These are phyloP conservation scores for Agriopis leucophaearia DNA, from an alignment of 2,888 invertebrate species.

Conservation along the genomic window DNA sequence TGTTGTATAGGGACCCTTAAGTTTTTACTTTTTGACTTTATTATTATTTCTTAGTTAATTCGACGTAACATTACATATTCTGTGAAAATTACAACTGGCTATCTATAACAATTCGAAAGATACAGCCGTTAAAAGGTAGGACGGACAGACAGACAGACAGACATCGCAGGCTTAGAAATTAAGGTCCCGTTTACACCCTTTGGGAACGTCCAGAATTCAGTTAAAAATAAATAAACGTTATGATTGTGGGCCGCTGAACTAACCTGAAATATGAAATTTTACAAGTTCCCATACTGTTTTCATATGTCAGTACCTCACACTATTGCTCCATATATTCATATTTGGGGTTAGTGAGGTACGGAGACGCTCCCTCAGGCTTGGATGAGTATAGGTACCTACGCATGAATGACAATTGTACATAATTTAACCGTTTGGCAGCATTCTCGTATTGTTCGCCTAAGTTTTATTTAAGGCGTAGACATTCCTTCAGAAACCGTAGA, in stretches of 20 bases:
- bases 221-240: background rate
- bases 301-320: conserved; percentile 59
- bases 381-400: conserved; percentile 33
- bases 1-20: no score
- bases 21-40: no score
- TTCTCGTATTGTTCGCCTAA: conserved; percentile 19
- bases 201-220: no score
- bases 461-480: conserved; percentile 15
- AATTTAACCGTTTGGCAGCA: conserved; percentile 30
- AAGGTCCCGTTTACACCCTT: no score
- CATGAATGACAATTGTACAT: conserved; percentile 42
- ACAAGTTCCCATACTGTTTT: conserved; percentile 44
- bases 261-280: conserved; percentile 11
- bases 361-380: conserved; percentile 43
- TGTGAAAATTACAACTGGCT: no score
- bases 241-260: background rate
- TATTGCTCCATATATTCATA: conserved; percentile 80
- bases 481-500: no score
- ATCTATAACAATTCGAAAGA: no score
- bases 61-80: no score
- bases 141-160: no score
- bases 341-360: conserved; percentile 65
- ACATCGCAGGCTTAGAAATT: no score
- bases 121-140: no score
- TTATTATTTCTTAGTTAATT: no score